Evolutionary conservation across 2,797 vertebrate species (phyloP), one percentile per base, ranked within the genome.

Genomic region (Phataginus tetradactyla): DNA sequence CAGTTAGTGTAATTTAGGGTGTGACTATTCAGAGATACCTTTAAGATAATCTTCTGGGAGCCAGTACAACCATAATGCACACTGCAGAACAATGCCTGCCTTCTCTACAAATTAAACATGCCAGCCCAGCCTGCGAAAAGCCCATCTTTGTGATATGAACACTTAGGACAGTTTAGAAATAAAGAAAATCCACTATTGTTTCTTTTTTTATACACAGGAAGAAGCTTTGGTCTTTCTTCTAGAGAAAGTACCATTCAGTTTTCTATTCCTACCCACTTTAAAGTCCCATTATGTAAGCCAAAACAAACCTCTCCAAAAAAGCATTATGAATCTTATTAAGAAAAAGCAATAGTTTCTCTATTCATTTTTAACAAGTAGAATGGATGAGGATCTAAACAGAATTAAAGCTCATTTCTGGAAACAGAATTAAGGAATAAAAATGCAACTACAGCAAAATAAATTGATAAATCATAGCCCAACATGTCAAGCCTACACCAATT

Each of bases 11-110:
- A 77, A 89, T 90, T 84, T 45, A 81, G 93, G 95, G 91, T 95
- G 80, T 93, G 91, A 94, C 97, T 95, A 87, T 78, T 85, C 91
- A 66, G 13, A 93, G 91, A 87, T 55, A 96, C 86, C 96, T 95
- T 49, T 79, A 71, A 96, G 95, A 57, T 94, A 74, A 96, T 85
- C 89, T 90, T 80, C 88, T 72, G 9, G 39, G 86, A 96, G 96
- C 89, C 91, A 88, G 45, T 37, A 34, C 34, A 95, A 95, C 95
- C 86, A 4, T 63, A 90, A 18, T 7, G 45, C 37, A 51, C 11
- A 34, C 39, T 61, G 21, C 42, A 92, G 79, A 97, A 90, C 94
- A 95, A 96, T 78, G 21, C 27, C 21, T 0, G 20, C 84, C 57
- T 97, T 97, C 96, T 97, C 94, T 89, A 32, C 20, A 81, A 57